A percentile compares a stretch with the other conserved stretches of the same genome.
These are phyloP conservation scores for Drosophila formosana DNA, from an alignment of 2,888 invertebrate genomes.

Conservation along the genomic window DNA sequence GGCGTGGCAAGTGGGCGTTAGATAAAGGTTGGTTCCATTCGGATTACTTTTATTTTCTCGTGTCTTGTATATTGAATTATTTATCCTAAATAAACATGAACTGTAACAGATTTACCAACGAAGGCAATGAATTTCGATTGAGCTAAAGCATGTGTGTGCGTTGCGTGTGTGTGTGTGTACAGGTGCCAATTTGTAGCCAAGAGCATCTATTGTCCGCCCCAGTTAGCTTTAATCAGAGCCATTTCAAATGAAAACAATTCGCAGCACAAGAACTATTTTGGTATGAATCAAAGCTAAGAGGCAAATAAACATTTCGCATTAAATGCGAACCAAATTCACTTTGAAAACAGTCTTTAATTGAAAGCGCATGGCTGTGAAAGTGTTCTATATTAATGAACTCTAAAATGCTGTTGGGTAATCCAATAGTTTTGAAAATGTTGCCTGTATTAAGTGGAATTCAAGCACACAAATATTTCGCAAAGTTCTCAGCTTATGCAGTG, in stretches of 20 bases:
- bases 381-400: neutral
- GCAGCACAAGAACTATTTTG: neutral
- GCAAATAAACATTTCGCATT: conserved; percentile 20
- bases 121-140: conserved; percentile 54
- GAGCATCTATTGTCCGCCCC: conserved; percentile 28
- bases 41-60: conserved; percentile 51
- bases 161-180: conserved; percentile 19
- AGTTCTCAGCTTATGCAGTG: neutral
- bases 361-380: neutral
- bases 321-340: neutral
- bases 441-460: neutral
- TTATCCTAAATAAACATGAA: conserved; percentile 77
- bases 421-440: conserved; percentile 7
- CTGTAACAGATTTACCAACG: conserved; percentile 66
- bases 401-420: neutral
- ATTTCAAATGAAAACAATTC: conserved; percentile 39
- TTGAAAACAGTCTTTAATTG: neutral
- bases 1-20: conserved; percentile 59
- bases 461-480: conserved; percentile 1
- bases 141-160: conserved; percentile 10
- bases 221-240: conserved; percentile 52
- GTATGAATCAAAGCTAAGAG: neutral
- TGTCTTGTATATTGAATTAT: conserved; percentile 75
- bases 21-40: conserved; percentile 38
- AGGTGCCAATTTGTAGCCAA: conserved; percentile 45